Evolutionary conservation across 2,113 vertebrate species (phyloP).

Genomic region (Hippocampus comes): DNA sequence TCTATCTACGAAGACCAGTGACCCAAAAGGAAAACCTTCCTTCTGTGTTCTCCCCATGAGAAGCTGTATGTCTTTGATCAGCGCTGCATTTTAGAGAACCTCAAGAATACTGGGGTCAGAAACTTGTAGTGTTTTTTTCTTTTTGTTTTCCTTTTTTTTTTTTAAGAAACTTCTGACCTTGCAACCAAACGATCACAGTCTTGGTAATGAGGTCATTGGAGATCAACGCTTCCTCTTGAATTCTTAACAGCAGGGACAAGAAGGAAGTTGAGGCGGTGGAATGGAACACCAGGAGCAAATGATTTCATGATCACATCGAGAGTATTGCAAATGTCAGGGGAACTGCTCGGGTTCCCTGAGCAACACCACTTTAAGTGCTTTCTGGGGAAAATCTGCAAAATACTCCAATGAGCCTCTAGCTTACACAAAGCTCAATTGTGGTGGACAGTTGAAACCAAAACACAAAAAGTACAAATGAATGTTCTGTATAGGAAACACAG

Average conservation of each 20-base stretch:
- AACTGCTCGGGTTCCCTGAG: conserved; percentile 14
- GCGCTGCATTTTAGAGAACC: conserved; percentile 35
- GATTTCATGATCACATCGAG: conserved; percentile 32
- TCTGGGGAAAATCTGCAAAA: conserved; percentile 26
- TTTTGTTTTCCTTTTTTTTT: conserved; percentile 5
- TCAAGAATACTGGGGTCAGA: conserved; percentile 53
- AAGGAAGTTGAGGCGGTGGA: conserved; percentile 39
- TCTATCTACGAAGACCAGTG: neutral
- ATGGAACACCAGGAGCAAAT: conserved; percentile 46
- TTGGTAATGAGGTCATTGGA: conserved; percentile 32
- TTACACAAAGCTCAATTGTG: conserved; percentile 29
- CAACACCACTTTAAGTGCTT: conserved; percentile 40
- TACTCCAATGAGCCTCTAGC: conserved; percentile 41
- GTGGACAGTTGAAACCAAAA: conserved; percentile 35
- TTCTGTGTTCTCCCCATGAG: conserved; percentile 6
- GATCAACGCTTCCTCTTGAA: conserved; percentile 60
- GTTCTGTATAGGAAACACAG: conserved; percentile 59
- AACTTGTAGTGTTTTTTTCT: conserved; percentile 45
- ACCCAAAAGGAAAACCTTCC: conserved; percentile 10
- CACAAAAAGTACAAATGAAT: conserved; percentile 48
- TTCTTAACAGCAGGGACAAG: conserved; percentile 29
- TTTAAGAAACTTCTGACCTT: conserved; percentile 41
- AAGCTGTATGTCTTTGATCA: conserved; percentile 40
- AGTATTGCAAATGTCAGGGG: conserved; percentile 49
- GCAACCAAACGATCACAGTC: conserved; percentile 40